Conservation (phyloP, 2,888 invertebrate genomes). For the Idaea dimidiata region DNA sequence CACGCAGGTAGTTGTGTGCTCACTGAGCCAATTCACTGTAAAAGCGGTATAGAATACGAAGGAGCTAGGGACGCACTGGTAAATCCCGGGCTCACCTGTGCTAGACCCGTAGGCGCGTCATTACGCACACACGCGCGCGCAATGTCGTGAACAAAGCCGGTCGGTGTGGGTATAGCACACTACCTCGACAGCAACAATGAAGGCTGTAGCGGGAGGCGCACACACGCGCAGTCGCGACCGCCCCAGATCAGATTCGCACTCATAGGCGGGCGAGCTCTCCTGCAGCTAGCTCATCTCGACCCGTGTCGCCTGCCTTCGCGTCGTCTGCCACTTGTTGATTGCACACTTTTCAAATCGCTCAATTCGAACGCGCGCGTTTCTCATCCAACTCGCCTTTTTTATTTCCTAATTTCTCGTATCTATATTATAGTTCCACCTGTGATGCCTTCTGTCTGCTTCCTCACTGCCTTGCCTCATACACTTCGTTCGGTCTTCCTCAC, state of each 20-base stretch:
- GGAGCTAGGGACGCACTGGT: constrained; percentile 59
- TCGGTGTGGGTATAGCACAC: constrained; percentile 7
- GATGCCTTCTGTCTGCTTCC: constrained; percentile 68
- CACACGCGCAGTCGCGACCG: constrained; percentile 33
- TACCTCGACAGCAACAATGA: constrained; percentile 24
- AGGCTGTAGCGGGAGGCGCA: constrained; percentile 32
- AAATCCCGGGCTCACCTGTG: constrained; percentile 69
- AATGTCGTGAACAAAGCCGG: constrained; percentile 24
- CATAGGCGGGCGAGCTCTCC: constrained; percentile 75
- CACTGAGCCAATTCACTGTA: constrained; percentile 68
- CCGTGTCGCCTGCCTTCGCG: constrained; percentile 61
- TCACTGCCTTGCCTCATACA: constrained; percentile 55
- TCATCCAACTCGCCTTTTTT: constrained; percentile 34
- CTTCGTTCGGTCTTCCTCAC: constrained; percentile 62
- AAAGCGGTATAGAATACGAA: constrained; percentile 65
- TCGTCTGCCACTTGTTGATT: constrained; percentile 74
- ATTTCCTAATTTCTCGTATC: constrained; percentile 30
- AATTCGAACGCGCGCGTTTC: constrained; percentile 54
- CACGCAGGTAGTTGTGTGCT: constrained; percentile 63
- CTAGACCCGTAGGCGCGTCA: constrained; percentile 71
- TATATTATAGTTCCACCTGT: constrained; percentile 45
- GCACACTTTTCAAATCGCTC: constrained; percentile 54
- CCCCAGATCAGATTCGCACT: constrained; percentile 30
- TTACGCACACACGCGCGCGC: constrained; percentile 39
- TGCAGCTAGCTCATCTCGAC: constrained; percentile 63